Evolutionary conservation across 2,113 vertebrate species (phyloP).

Genomic region (Labeo catla): DNA sequence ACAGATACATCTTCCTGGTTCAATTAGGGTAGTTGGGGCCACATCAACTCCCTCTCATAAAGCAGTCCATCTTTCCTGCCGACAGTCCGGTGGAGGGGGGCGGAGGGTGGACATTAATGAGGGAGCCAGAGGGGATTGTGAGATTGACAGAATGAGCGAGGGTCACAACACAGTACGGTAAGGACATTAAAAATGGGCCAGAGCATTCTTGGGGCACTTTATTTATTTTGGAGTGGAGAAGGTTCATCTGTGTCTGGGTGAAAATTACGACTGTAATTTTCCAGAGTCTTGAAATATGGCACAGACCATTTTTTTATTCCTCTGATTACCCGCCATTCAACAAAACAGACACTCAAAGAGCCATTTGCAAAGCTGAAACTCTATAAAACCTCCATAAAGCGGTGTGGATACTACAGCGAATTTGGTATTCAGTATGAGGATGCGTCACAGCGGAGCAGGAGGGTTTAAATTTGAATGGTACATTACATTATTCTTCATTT

Average conservation of each 20-base stretch:
- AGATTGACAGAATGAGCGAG: constrained; percentile 68
- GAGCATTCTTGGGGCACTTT: constrained; percentile 56
- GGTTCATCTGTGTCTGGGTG: constrained; percentile 73
- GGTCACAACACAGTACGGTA: constrained; percentile 60
- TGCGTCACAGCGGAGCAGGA: not conserved
- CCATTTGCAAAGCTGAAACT: constrained; percentile 72
- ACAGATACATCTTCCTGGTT: constrained; percentile 75
- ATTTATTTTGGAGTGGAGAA: constrained; percentile 64
- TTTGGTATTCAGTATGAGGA: not conserved
- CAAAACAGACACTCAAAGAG: constrained; percentile 76
- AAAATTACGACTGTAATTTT: constrained; percentile 87
- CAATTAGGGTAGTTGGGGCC: constrained; percentile 70
- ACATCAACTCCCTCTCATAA: constrained; percentile 76
- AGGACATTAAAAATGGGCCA: constrained; percentile 70
- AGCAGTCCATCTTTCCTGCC: constrained; percentile 75
- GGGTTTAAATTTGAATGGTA: constrained; percentile 1
- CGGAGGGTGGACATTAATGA: constrained; percentile 68
- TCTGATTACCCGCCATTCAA: constrained; percentile 80
- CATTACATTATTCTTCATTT: constrained; percentile 15
- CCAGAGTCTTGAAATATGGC: constrained; percentile 78
- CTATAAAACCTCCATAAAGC: constrained; percentile 41
- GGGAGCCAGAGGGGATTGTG: constrained; percentile 66
- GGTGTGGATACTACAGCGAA: not conserved
- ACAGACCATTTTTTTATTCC: constrained; percentile 74
- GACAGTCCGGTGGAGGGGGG: constrained; percentile 67